Conservation (phyloP, 2,113 vertebrate species). For the Paramormyrops kingsleyae region DNA sequence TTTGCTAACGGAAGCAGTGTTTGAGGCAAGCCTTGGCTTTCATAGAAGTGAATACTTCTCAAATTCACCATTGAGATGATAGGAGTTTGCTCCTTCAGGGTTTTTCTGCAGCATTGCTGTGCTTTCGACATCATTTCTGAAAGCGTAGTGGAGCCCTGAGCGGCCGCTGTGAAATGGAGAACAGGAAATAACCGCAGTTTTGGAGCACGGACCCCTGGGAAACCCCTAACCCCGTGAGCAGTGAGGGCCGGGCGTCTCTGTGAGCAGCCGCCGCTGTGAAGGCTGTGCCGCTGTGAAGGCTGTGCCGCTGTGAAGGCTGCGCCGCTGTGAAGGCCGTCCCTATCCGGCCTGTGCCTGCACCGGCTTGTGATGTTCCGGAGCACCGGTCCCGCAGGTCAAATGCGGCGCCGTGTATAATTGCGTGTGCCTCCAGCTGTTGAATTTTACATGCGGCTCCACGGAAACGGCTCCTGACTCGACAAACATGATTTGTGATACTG, state of each 20-base stretch:
- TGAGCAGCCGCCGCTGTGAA: not conserved
- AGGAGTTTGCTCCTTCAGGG: not conserved
- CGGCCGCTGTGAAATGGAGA: not conserved
- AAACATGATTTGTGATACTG: not conserved
- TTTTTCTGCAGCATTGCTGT: not conserved
- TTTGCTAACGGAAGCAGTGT: not conserved
- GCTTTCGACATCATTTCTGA: not conserved
- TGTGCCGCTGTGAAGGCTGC: not conserved
- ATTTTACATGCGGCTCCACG: not conserved
- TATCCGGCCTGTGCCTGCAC: not conserved
- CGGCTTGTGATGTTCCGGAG: not conserved
- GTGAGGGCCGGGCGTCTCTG: not conserved
- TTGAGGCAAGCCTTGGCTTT: not conserved
- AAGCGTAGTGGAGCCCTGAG: not conserved
- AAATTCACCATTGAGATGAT: not conserved
- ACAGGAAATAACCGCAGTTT: not conserved
- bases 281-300: not conserved
- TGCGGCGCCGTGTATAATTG: too few relatives aligned
- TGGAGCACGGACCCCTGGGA: not conserved
- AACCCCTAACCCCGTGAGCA: not conserved
- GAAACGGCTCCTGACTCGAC: not conserved
- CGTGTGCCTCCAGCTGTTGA: not conserved
- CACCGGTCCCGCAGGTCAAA: not conserved
- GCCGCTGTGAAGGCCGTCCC: not conserved
- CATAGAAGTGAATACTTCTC: not conserved